Conservation (phyloP, 2,797 vertebrate species). For the Tragelaphus eurycerus region DNA sequence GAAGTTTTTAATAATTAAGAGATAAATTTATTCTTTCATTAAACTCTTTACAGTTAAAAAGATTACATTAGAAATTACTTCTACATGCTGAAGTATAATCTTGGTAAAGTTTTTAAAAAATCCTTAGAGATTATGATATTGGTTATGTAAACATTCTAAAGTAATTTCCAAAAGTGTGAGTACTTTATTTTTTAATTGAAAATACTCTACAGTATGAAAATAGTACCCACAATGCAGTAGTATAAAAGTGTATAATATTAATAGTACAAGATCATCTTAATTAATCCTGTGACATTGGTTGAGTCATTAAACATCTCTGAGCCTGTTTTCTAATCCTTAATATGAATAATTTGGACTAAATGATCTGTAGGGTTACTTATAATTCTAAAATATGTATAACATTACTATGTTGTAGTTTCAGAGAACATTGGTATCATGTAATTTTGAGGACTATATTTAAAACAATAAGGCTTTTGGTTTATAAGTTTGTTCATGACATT, state of each 20-base stretch:
- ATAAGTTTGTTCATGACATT: background rate
- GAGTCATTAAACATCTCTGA: background rate
- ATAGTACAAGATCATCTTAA: background rate
- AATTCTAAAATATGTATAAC: background rate
- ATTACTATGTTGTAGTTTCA: background rate
- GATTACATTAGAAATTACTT: background rate
- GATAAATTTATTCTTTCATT: constrained; percentile 23
- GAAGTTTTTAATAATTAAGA: constrained; percentile 20
- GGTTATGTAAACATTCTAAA: background rate
- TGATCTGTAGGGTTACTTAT: background rate
- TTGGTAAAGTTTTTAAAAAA: background rate
- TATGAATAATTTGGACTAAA: background rate
- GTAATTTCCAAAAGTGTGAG: background rate
- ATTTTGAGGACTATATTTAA: constrained; percentile 5
- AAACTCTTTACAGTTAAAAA: background rate
- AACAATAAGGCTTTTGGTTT: background rate
- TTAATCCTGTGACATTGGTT: background rate
- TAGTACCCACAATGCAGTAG: background rate
- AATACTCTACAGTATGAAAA: background rate
- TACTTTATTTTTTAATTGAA: constrained; percentile 34
- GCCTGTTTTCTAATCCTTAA: background rate
- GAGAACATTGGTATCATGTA: background rate
- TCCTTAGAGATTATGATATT: background rate
- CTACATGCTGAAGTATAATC: background rate
- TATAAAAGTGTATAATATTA: background rate